Conservation (phyloP, 2,113 vertebrate genomes). For the Labrus mixtus region DNA sequence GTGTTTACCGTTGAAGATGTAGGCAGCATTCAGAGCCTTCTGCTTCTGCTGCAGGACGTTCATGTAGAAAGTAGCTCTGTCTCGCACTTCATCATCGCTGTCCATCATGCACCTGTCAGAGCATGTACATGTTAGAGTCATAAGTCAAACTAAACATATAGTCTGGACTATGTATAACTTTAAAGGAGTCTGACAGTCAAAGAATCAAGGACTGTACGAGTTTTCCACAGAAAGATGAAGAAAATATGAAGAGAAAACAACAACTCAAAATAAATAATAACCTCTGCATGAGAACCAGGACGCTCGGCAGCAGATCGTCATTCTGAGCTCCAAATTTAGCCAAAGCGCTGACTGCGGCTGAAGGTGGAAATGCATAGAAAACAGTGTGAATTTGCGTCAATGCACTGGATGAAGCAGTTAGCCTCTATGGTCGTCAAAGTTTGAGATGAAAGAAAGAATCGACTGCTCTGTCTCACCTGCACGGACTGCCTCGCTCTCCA, state of each 20-base stretch:
- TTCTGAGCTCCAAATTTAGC: slow-evolving; percentile 99
- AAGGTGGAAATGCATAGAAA: not conserved
- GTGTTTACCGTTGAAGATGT: slow-evolving; percentile 92
- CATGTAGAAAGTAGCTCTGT: slow-evolving; percentile 97
- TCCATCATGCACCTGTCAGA: slow-evolving; percentile 96
- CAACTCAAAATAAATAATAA: slow-evolving; percentile 55
- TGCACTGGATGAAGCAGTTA: too few relatives aligned
- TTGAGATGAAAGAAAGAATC: too few relatives aligned
- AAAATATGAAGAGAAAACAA: not conserved
- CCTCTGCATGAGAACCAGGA: slow-evolving; percentile 97
- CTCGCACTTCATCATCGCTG: slow-evolving; percentile 95
- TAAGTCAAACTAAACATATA: not conserved
- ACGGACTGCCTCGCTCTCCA: slow-evolving; percentile 96
- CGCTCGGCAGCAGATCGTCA: slow-evolving; percentile 94
- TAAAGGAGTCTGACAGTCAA: too few relatives aligned
- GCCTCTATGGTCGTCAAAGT: too few relatives aligned
- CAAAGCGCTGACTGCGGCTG: slow-evolving; percentile 96
- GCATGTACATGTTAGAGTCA: not conserved
- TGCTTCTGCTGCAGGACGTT: slow-evolving; percentile 97
- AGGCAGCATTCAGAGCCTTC: slow-evolving; percentile 93
- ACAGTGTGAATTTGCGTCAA: too few relatives aligned
- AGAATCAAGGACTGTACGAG: too few relatives aligned
- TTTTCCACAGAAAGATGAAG: not conserved
- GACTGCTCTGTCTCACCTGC: slow-evolving; percentile 85
- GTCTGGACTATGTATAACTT: too few relatives aligned